phyloP scores from a whole-genome alignment of 2,113 vertebrate species.

The Bettongia penicillata region DNA sequence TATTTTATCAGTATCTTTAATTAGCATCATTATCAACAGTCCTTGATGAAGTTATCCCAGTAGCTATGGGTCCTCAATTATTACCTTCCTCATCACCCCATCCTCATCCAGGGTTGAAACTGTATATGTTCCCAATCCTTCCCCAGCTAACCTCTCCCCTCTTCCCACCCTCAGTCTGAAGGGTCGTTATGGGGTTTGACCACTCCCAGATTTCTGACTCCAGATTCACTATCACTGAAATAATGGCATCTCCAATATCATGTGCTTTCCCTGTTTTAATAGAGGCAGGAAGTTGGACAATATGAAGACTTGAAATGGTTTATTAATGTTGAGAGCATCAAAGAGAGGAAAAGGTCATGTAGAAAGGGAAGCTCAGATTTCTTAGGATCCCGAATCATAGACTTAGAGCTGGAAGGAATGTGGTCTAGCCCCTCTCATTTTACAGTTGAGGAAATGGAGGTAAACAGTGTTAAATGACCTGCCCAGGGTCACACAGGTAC shows the following conservation, averaged over 20 bases:
- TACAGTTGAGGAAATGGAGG: not conserved
- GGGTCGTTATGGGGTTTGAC: too few species aligned
- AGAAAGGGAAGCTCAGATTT: not conserved
- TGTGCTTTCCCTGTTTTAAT: not conserved
- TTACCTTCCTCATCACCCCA: not conserved
- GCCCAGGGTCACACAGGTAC: not conserved
- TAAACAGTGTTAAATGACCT: not conserved
- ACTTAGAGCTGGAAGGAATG: not conserved
- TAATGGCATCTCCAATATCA: not conserved
- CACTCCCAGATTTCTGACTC: not conserved
- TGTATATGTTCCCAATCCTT: not conserved
- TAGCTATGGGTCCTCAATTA: slow-evolving; percentile 10
- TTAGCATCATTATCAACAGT: slow-evolving; percentile 22
- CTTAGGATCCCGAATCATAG: not conserved
- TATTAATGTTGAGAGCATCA: not conserved
- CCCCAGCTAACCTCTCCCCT: not conserved
- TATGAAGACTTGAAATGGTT: not conserved
- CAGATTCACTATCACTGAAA: not conserved
- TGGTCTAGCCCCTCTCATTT: not conserved
- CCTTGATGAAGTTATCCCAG: not conserved
- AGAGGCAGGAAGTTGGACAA: not conserved
- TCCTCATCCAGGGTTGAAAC: fast-evolving
- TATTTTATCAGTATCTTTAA: slow-evolving; percentile 57
- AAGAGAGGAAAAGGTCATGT: not conserved
- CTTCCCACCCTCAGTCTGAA: not conserved